phyloP scores from a whole-genome alignment of 2,113 vertebrate species.

The Sinocyclocheilus grahami region DNA sequence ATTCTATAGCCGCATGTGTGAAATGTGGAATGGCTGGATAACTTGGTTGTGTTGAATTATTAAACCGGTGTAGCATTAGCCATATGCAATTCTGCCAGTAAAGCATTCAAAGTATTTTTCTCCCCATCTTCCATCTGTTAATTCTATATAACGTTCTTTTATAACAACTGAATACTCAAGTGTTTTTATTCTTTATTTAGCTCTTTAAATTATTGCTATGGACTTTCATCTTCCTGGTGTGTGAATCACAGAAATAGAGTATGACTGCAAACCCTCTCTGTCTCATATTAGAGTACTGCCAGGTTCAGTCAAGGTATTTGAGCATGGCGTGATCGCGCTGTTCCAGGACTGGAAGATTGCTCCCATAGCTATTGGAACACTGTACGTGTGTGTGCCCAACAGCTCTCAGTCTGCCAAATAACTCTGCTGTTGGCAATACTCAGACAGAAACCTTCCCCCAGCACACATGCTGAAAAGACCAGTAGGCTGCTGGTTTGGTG shows the following conservation, averaged over 20 bases:
- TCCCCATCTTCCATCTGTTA: background rate
- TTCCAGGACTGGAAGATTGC: constrained; percentile 43
- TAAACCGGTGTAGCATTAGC: constrained; percentile 24
- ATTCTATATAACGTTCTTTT: background rate
- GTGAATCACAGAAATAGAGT: constrained; percentile 15
- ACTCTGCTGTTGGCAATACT: constrained; percentile 35
- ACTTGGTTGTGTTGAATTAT: constrained; percentile 31
- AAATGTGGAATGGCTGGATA: constrained; percentile 16
- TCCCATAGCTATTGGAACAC: constrained; percentile 45
- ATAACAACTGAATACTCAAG: background rate
- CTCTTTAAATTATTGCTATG: background rate
- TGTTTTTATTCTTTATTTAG: background rate
- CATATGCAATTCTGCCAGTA: constrained; percentile 14
- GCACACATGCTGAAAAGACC: constrained; percentile 11
- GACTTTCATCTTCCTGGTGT: background rate
- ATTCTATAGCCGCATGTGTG: background rate
- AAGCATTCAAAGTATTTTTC: background rate
- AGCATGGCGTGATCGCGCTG: constrained; percentile 40
- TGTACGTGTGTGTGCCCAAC: constrained; percentile 39
- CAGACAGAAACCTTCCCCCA: constrained; percentile 8
- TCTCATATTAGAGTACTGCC: constrained; percentile 37
- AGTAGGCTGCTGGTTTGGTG: background rate
- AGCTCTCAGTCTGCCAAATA: constrained; percentile 43
- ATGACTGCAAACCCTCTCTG: background rate
- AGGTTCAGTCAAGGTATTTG: constrained; percentile 51